Percentiles rank a stretch among this genome's conserved stretches.
Evolutionary conservation across 1,140 invertebrate genomes (phyloP).

Genomic region (Sinonovacula constricta): DNA sequence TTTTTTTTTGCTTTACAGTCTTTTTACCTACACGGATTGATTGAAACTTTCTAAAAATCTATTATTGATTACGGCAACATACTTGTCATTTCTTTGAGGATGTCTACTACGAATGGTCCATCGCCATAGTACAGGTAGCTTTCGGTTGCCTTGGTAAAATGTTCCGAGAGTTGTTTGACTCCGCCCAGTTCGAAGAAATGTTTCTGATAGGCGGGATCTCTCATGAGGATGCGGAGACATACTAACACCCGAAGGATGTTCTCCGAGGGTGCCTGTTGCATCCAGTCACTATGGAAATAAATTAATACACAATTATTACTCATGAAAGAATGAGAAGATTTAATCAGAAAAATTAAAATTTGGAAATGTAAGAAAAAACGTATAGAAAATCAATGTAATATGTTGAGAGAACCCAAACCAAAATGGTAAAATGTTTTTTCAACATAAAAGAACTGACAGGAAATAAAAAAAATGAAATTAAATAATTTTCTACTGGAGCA

Average conservation of each 20-base stretch:
- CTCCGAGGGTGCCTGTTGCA: slow-evolving; percentile 67
- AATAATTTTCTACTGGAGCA: too few relatives aligned
- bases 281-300: slow-evolving; percentile 71
- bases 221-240: slow-evolving; percentile 75
- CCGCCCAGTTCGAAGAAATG: slow-evolving; percentile 70
- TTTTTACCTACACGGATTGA: too few relatives aligned
- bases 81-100: slow-evolving; percentile 78
- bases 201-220: slow-evolving; percentile 73
- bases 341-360: not conserved
- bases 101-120: slow-evolving; percentile 71
- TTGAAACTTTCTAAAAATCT: too few relatives aligned
- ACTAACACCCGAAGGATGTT: slow-evolving; percentile 73
- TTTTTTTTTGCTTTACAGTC: too few relatives aligned
- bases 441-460: not conserved
- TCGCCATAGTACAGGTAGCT: slow-evolving; percentile 73
- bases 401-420: not conserved
- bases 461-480: not conserved
- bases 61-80: slow-evolving; percentile 61
- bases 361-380: not conserved
- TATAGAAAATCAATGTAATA: not conserved
- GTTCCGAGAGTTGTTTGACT: slow-evolving; percentile 68
- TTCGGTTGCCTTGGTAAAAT: slow-evolving; percentile 73
- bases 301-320: not conserved
- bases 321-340: not conserved
- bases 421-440: not conserved